Percentiles rank a stretch among this genome's conserved stretches.
Conservation (phyloP, 2,113 vertebrate species). For the Grammomys surdaster region DNA sequence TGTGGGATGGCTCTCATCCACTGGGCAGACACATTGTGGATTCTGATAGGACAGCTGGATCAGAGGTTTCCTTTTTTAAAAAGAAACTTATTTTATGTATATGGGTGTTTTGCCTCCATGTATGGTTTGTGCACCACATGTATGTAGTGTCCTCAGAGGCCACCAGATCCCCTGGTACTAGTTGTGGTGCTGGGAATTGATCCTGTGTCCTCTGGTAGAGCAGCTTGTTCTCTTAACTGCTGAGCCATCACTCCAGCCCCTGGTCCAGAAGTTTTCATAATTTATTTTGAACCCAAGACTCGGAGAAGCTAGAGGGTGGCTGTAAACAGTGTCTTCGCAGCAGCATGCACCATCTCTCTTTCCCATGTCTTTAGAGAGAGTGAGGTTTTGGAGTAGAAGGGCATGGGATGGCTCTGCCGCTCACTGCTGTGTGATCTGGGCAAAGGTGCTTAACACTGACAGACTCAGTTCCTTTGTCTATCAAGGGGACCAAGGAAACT, state of each 20-base stretch:
- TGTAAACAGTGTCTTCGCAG: background rate
- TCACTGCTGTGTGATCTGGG: slow-evolving; percentile 26
- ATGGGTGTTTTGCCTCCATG: background rate
- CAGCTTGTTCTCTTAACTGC: background rate
- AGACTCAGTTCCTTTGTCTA: background rate
- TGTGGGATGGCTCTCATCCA: too few relatives aligned
- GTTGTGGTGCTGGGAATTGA: background rate
- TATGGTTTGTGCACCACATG: background rate
- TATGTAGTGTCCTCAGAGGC: background rate
- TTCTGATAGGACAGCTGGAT: background rate
- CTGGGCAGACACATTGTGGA: background rate
- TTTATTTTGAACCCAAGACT: background rate
- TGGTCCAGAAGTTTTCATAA: background rate
- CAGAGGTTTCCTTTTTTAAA: background rate
- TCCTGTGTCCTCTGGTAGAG: background rate
- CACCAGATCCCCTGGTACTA: background rate
- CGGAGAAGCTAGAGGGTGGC: background rate
- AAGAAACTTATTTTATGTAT: background rate
- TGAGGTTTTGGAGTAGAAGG: background rate
- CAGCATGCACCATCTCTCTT: background rate
- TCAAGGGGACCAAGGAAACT: background rate
- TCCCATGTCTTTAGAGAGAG: background rate
- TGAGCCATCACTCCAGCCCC: background rate
- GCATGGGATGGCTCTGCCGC: background rate
- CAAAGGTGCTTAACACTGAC: background rate